phyloP scores from a whole-genome alignment of 2,113 vertebrate genomes.

The Nematolebias whitei region DNA sequence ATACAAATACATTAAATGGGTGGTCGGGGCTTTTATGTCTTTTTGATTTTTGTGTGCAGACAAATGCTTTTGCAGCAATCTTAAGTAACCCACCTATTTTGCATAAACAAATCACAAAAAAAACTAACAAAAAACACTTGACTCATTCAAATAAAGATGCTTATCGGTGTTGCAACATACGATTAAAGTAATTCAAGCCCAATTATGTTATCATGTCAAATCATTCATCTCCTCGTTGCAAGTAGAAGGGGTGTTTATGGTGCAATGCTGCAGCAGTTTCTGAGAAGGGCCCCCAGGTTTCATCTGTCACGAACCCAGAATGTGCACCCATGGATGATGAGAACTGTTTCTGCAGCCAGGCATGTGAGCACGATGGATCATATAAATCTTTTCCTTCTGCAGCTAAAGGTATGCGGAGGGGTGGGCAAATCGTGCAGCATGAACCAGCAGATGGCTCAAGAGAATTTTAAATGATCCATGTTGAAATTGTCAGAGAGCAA shows the following conservation, averaged over 20 bases:
- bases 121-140: too few relatives aligned
- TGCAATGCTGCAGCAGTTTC: constrained; percentile 48
- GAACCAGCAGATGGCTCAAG: constrained; percentile 27
- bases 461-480: constrained; percentile 39
- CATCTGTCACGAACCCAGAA: constrained; percentile 54
- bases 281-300: constrained; percentile 35
- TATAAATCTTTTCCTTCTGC: constrained; percentile 64
- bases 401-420: constrained; percentile 27
- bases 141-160: constrained; percentile 8
- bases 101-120: too few relatives aligned
- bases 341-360: constrained; percentile 51
- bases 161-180: constrained; percentile 8
- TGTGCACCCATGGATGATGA: constrained; percentile 58
- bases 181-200: constrained; percentile 32
- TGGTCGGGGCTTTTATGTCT: background rate
- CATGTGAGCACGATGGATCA: constrained; percentile 55
- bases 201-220: constrained; percentile 18
- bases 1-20: background rate
- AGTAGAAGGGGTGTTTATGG: background rate
- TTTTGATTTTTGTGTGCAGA: background rate
- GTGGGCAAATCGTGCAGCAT: constrained; percentile 30
- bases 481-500: constrained; percentile 18
- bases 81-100: background rate
- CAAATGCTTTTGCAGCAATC: background rate
- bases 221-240: constrained; percentile 32